Conservation (phyloP, 2,888 invertebrate genomes). For the Dolichomitus sp. region DNA sequence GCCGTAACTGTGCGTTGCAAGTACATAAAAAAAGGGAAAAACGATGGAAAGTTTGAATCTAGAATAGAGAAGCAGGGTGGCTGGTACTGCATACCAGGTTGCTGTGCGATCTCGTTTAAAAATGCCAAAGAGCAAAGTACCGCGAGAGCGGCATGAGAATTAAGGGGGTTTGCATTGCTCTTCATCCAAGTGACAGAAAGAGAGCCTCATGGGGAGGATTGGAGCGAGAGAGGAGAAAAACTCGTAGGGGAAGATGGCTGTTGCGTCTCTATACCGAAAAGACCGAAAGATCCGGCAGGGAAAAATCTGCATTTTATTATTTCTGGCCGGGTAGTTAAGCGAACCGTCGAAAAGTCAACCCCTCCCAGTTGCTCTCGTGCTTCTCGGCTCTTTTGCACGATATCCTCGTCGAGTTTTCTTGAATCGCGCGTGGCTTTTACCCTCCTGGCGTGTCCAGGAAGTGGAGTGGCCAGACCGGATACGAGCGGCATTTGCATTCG, state of each 20-base stretch:
- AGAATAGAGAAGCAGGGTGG: constrained; percentile 20
- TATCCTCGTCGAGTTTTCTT: constrained; percentile 38
- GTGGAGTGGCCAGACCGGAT: constrained; percentile 77
- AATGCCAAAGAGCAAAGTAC: constrained; percentile 67
- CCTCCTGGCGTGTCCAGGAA: constrained; percentile 74
- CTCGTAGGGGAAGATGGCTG: constrained; percentile 61
- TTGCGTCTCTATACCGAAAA: constrained; percentile 58
- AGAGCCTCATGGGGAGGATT: constrained; percentile 6
- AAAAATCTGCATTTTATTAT: constrained; percentile 84
- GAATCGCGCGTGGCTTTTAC: constrained; percentile 53
- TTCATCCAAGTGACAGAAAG: constrained; percentile 17
- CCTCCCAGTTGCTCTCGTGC: constrained; percentile 47
- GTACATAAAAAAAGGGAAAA: constrained; percentile 36
- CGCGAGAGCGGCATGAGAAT: constrained; percentile 59
- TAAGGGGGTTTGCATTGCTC: constrained; percentile 37
- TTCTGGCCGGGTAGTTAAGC: constrained; percentile 81
- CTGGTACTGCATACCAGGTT: constrained; percentile 14
- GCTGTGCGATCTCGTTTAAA: constrained; percentile 59
- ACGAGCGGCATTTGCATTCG: constrained; percentile 84
- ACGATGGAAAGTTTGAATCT: constrained; percentile 56
- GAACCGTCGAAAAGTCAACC: constrained; percentile 66
- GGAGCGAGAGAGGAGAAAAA: constrained; percentile 28
- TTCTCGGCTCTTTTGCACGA: constrained; percentile 38
- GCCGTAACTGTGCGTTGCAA: constrained; percentile 62
- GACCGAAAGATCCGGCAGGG: constrained; percentile 62